A percentile compares a stretch with the other conserved stretches of the same genome.
These are phyloP conservation scores for Siphlonurus alternatus DNA, from an alignment of 2,888 invertebrate genomes.

Conservation along the genomic window DNA sequence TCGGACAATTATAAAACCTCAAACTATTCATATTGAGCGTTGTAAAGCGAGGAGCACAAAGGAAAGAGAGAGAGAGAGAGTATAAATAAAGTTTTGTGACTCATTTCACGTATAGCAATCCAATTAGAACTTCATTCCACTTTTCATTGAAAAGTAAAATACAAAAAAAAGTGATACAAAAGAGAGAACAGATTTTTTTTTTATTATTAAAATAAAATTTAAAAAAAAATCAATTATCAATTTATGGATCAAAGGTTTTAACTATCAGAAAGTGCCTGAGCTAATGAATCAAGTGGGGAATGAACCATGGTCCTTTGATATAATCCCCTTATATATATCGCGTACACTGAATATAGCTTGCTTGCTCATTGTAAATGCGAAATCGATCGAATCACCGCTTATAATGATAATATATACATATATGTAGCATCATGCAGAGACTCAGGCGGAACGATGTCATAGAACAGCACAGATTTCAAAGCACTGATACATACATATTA, in stretches of 20 bases:
- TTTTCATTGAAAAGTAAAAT: neutral
- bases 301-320: neutral
- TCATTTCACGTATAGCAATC: neutral
- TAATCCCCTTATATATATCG: neutral
- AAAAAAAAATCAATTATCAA: neutral
- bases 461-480: too few species aligned
- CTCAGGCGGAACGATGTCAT: too few species aligned
- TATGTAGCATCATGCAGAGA: too few species aligned
- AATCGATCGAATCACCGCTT: too few species aligned
- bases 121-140: neutral
- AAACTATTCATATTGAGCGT: too few species aligned
- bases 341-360: too few species aligned
- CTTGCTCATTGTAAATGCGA: neutral
- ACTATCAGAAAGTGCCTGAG: neutral
- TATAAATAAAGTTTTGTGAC: neutral
- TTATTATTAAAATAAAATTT: neutral
- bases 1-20: too few species aligned
- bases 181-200: neutral
- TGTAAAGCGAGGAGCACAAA: too few species aligned
- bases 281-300: neutral
- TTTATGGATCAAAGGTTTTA: neutral
- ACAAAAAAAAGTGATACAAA: neutral
- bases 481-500: too few species aligned
- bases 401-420: too few species aligned
- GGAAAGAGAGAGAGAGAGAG: neutral